Percentiles rank a stretch among this genome's conserved stretches.
These are phyloP conservation scores for Rhincodon typus DNA, from an alignment of 2,797 vertebrate genomes.

Conservation along the genomic window DNA sequence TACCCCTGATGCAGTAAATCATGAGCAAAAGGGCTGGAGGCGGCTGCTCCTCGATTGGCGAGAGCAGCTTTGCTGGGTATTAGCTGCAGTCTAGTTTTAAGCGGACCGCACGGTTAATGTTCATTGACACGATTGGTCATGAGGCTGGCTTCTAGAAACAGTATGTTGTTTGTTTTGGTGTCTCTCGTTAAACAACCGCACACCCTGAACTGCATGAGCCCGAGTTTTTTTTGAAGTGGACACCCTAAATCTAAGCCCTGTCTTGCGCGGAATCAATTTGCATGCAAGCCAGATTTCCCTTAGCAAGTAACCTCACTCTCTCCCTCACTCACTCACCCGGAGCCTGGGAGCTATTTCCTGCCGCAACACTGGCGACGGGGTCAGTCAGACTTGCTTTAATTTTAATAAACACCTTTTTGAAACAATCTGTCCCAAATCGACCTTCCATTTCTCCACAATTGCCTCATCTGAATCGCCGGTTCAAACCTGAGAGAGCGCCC, in stretches of 20 bases:
- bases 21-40: background rate
- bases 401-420: background rate
- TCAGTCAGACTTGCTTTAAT: background rate
- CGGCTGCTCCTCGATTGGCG: constrained; percentile 49
- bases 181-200: background rate
- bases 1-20: background rate
- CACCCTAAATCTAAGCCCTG: background rate
- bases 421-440: background rate
- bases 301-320: constrained; percentile 39
- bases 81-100: constrained; percentile 39
- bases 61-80: constrained; percentile 51
- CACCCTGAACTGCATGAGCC: background rate
- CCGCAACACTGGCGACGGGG: background rate
- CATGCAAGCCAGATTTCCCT: constrained; percentile 38
- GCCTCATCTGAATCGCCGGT: background rate
- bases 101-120: background rate
- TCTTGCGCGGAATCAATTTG: constrained; percentile 30
- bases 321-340: background rate
- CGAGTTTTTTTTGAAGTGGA: too few species aligned
- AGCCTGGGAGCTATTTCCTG: background rate
- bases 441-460: background rate
- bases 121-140: background rate
- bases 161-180: background rate
- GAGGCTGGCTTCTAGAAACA: background rate
- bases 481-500: background rate